Percentiles rank a stretch among this genome's conserved stretches.
Evolutionary conservation across 1,140 invertebrate genomes (phyloP).

Genomic region (Zaprionus africanus): DNA sequence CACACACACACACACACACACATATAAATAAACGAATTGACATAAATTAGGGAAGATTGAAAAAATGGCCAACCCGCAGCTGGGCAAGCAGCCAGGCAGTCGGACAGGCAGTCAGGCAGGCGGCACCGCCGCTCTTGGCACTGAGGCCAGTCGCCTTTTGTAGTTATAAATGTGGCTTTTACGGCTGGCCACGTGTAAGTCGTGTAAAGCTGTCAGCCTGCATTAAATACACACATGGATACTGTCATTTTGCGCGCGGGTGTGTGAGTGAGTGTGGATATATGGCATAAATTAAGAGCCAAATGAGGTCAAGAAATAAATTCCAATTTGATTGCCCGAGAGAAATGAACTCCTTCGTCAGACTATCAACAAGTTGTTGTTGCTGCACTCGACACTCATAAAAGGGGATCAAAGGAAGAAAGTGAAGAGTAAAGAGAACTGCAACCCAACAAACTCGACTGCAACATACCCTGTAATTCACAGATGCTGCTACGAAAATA

Average conservation of each 20-base stretch:
- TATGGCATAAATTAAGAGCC: constrained; percentile 47
- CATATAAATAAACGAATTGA: constrained; percentile 54
- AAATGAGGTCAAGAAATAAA: constrained; percentile 57
- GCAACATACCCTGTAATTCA: background rate
- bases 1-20: constrained; percentile 1
- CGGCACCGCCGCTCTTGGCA: background rate
- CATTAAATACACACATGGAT: constrained; percentile 39
- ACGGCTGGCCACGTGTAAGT: constrained; percentile 43
- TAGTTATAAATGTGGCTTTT: constrained; percentile 51
- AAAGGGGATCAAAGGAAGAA: constrained; percentile 4
- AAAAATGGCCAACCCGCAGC: constrained; percentile 33
- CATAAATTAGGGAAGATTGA: constrained; percentile 55
- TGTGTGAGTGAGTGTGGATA: constrained; percentile 11
- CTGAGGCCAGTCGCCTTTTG: constrained; percentile 15
- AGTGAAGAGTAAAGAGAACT: background rate
- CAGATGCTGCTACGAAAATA: too few relatives aligned
- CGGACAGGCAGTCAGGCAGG: background rate
- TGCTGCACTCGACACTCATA: constrained; percentile 11
- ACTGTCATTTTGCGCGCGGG: background rate
- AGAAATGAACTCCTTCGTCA: constrained; percentile 20
- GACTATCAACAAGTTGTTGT: constrained; percentile 41
- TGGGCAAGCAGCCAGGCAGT: background rate
- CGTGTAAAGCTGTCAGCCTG: constrained; percentile 35
- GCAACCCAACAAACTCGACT: background rate
- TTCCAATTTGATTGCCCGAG: constrained; percentile 49